phyloP scores from a whole-genome alignment of 2,888 invertebrate species.

The Antheraea assamensis region DNA sequence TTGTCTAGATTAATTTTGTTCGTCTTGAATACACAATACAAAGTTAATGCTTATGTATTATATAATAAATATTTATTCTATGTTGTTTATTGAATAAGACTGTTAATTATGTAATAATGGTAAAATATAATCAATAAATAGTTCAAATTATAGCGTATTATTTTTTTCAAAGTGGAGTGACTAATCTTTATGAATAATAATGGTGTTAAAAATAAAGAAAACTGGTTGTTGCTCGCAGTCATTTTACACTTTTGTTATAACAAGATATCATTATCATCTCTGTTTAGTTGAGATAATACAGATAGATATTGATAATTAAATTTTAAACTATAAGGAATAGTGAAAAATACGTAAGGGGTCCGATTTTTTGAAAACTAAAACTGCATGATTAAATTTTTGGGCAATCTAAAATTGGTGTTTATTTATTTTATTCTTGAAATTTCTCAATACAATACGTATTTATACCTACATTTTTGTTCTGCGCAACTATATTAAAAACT shows the following conservation, averaged over 20 bases:
- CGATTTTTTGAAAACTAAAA: too few relatives aligned
- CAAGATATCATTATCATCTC: too few relatives aligned
- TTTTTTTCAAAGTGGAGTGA: not conserved
- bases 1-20: not conserved
- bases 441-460: too few relatives aligned
- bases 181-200: not conserved
- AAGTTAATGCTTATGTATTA: constrained; percentile 6
- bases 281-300: too few relatives aligned
- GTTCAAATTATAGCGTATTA: constrained; percentile 8
- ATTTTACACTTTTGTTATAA: not conserved
- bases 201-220: not conserved
- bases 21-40: not conserved
- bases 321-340: too few relatives aligned
- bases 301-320: too few relatives aligned
- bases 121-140: constrained; percentile 17
- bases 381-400: too few relatives aligned
- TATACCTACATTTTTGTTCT: too few relatives aligned
- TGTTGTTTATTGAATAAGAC: constrained; percentile 20
- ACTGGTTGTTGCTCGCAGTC: not conserved
- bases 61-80: not conserved
- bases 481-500: too few relatives aligned
- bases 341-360: too few relatives aligned
- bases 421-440: too few relatives aligned
- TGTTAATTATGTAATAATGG: constrained; percentile 5
- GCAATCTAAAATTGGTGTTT: too few relatives aligned